A percentile compares a stretch with the other conserved stretches of the same genome.
Evolutionary conservation across 2,888 invertebrate species (phyloP).

Genomic region (Agrochola litura): DNA sequence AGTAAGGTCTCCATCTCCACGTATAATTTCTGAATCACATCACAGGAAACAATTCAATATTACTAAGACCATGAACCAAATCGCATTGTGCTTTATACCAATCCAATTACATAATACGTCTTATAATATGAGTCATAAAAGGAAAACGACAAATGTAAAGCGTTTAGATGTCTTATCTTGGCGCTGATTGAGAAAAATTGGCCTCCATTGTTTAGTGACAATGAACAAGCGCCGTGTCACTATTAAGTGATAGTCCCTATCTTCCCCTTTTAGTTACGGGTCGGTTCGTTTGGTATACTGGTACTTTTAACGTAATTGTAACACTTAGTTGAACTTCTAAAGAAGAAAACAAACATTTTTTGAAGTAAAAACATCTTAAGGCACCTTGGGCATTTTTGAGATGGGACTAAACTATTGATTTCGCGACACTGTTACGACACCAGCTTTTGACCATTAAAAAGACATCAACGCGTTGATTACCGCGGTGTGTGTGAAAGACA

Average conservation of each 20-base stretch:
- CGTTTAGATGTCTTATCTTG: constrained; percentile 36
- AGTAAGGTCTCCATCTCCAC: no score
- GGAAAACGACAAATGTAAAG: constrained; percentile 11
- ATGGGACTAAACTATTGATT: no score
- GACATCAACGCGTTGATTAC: no score
- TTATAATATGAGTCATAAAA: constrained; percentile 23
- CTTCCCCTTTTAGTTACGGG: constrained; percentile 16
- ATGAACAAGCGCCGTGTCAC: constrained; percentile 29
- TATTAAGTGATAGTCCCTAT: constrained; percentile 35
- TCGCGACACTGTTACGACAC: no score
- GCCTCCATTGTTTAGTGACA: constrained; percentile 47
- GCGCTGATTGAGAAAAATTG: constrained; percentile 50
- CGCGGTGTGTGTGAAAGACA: no score
- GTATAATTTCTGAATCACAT: not conserved
- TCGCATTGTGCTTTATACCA: not conserved
- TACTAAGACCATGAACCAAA: constrained; percentile 3
- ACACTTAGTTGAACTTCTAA: not conserved
- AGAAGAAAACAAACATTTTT: not conserved
- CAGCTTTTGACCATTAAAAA: no score
- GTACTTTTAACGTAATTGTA: constrained; percentile 1
- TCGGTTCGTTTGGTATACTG: constrained; percentile 14
- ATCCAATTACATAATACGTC: constrained; percentile 17
- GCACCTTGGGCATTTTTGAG: no score
- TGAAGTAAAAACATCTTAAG: not conserved
- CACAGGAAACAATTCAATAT: no score